Evolutionary conservation across 2,113 vertebrate genomes (phyloP).

Genomic region (rat (Rattus norvegicus)): GRCr8 NC_086029.1:70730501-70731000

Average conservation of each 20-base stretch:
- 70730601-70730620: no score
- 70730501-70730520: background rate
- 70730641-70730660: no score
- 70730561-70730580: background rate
- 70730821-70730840: conserved; percentile 35
- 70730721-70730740: background rate
- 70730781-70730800: background rate
- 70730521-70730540: background rate
- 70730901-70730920: conserved; percentile 25
- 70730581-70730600: background rate
- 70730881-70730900: background rate
- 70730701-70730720: background rate
- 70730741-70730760: background rate
- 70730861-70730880: background rate
- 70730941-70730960: conserved; percentile 43
- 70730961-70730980: conserved; percentile 48
- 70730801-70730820: background rate
- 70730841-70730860: background rate
- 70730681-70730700: background rate
- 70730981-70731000: conserved; percentile 35
- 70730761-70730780: background rate
- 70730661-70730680: background rate
- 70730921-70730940: background rate
- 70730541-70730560: background rate
- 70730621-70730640: no score